A percentile compares a stretch with the other conserved stretches of the same genome.
Evolutionary conservation across 2,797 vertebrate species (phyloP).

Genomic region (Acipenser oxyrinchus): DNA sequence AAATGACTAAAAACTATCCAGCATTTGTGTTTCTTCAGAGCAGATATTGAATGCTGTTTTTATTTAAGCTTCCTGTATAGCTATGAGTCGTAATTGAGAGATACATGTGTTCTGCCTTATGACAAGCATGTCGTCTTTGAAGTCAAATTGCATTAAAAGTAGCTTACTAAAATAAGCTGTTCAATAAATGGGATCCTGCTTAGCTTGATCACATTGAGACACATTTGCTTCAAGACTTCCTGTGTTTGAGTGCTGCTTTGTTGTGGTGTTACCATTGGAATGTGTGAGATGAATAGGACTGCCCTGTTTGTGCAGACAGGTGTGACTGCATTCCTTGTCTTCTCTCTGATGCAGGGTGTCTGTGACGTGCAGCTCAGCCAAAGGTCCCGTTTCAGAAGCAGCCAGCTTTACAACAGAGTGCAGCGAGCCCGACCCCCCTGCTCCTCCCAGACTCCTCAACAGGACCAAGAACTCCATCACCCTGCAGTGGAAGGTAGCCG

Average conservation of each 20-base stretch:
- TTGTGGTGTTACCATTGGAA: background rate
- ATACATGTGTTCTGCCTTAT: too few species aligned
- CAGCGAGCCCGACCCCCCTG: conserved; percentile 59
- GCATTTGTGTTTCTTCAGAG: too few species aligned
- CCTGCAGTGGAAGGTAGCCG: conserved; percentile 60
- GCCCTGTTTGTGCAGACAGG: background rate
- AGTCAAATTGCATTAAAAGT: too few species aligned
- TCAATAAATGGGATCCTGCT: too few species aligned
- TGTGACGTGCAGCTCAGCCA: conserved; percentile 48
- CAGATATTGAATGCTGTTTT: too few species aligned
- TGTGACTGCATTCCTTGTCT: background rate
- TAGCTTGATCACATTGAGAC: too few species aligned
- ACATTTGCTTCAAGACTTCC: too few species aligned
- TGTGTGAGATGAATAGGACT: background rate
- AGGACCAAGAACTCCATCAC: conserved; percentile 61
- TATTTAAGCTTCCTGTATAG: too few species aligned
- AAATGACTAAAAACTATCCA: too few species aligned
- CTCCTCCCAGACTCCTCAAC: conserved; percentile 52
- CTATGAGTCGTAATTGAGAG: too few species aligned
- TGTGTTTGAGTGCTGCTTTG: background rate
- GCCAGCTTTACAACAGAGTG: conserved; percentile 60
- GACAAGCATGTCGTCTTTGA: too few species aligned
- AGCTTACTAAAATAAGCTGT: too few species aligned
- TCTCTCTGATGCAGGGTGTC: conserved; percentile 49
- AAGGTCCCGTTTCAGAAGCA: conserved; percentile 53